phyloP scores from a whole-genome alignment of 2,113 vertebrate genomes.

The Alethe diademata region DNA sequence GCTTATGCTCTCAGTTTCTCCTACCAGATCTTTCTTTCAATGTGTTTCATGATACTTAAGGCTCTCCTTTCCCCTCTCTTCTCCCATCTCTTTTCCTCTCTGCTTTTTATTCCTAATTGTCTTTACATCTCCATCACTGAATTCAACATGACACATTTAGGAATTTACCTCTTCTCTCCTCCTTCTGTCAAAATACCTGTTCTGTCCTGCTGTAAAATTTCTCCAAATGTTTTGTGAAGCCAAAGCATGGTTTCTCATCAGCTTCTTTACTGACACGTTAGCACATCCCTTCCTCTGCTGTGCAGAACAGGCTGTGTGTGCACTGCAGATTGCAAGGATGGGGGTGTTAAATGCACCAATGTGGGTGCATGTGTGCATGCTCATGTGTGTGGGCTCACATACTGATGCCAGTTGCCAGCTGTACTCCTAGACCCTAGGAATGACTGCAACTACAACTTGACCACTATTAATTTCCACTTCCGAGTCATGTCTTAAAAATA shows the following conservation, averaged over 20 bases:
- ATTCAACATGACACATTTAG: neutral
- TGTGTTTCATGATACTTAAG: neutral
- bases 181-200: neutral
- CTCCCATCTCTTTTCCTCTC: neutral
- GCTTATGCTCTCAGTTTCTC: neutral
- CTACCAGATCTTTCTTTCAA: neutral
- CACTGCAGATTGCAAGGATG: neutral
- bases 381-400: neutral
- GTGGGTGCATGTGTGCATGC: neutral
- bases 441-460: neutral
- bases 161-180: neutral
- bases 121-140: neutral
- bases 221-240: neutral
- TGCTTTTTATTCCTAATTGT: neutral
- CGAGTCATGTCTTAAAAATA: neutral
- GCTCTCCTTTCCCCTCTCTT: neutral
- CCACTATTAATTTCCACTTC: neutral
- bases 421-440: neutral
- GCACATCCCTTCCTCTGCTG: neutral
- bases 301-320: neutral
- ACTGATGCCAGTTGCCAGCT: neutral
- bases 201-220: neutral
- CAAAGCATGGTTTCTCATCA: constrained; percentile 15
- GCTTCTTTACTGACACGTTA: neutral
- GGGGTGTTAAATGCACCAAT: neutral